Percentiles rank a stretch among this genome's conserved stretches.
Evolutionary conservation across 37 sponge, comb jelly and placozoan species (phyloP).

Genomic region (Eunapius fragilis): DNA sequence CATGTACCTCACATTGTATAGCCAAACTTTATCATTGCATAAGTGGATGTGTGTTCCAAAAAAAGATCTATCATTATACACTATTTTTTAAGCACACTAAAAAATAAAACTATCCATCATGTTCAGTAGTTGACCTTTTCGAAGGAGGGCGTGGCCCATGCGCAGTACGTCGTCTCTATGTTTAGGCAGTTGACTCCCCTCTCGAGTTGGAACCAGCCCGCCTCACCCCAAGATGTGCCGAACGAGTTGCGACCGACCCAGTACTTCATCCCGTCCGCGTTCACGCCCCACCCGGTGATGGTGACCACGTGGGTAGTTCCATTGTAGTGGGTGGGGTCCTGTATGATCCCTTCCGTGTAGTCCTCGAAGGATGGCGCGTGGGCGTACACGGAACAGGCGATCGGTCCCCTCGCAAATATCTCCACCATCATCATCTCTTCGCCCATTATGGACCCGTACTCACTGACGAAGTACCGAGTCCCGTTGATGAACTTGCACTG

Average conservation of each 20-base stretch:
- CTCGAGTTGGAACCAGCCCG: conserved; percentile 79
- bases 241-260: conserved; percentile 86
- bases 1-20: neutral
- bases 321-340: conserved; percentile 56
- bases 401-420: conserved; percentile 76
- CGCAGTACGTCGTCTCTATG: conserved; percentile 70
- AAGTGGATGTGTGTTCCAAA: neutral
- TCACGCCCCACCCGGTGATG: conserved; percentile 76
- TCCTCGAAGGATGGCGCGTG: conserved; percentile 63
- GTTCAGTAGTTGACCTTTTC: neutral
- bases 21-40: neutral
- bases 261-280: conserved; percentile 52
- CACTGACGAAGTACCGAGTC: conserved; percentile 37
- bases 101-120: neutral
- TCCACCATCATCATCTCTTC: conserved; percentile 79
- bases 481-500: conserved; percentile 55
- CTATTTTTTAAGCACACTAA: neutral
- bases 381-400: conserved; percentile 84
- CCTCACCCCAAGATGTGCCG: conserved; percentile 86
- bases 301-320: conserved; percentile 76
- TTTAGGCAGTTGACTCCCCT: conserved; percentile 71
- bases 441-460: conserved; percentile 67
- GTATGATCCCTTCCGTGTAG: conserved; percentile 65
- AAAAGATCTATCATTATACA: neutral
- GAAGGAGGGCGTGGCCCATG: conserved; percentile 67